Percentiles rank a stretch among this genome's conserved stretches.
Conservation (phyloP, 2,113 vertebrate species). For the Callipepla californica region DNA sequence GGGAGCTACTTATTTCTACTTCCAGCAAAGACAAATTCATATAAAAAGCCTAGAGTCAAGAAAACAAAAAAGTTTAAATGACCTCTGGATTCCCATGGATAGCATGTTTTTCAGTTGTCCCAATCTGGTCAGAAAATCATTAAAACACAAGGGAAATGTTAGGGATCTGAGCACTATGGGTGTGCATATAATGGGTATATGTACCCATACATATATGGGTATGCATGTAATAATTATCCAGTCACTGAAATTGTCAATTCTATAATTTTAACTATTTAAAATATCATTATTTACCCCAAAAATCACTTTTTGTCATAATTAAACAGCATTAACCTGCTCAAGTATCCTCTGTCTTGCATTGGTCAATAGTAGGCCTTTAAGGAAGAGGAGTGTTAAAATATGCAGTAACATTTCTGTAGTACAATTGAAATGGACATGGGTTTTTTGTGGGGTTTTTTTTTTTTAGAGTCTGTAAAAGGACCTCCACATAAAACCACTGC, state of each 20-base stretch:
- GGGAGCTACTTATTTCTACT: neutral
- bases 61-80: neutral
- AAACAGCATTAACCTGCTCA: neutral
- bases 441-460: neutral
- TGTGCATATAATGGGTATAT: neutral
- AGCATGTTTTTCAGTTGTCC: neutral
- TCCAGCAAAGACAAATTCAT: neutral
- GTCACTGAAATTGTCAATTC: neutral
- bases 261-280: neutral
- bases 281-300: neutral
- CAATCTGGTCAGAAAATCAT: neutral
- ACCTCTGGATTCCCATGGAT: neutral
- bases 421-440: too few relatives aligned
- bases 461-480: neutral
- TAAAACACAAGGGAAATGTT: neutral
- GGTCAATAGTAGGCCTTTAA: neutral
- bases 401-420: neutral
- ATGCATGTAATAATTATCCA: neutral
- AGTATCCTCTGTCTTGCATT: neutral
- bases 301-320: neutral
- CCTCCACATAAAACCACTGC: neutral
- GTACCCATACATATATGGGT: neutral
- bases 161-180: neutral
- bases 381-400: neutral
- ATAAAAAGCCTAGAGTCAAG: neutral